Evolutionary conservation across 2,113 vertebrate species (phyloP), one percentile per base, ranked within the genome.

Genomic region (Paralichthys olivaceus): DNA sequence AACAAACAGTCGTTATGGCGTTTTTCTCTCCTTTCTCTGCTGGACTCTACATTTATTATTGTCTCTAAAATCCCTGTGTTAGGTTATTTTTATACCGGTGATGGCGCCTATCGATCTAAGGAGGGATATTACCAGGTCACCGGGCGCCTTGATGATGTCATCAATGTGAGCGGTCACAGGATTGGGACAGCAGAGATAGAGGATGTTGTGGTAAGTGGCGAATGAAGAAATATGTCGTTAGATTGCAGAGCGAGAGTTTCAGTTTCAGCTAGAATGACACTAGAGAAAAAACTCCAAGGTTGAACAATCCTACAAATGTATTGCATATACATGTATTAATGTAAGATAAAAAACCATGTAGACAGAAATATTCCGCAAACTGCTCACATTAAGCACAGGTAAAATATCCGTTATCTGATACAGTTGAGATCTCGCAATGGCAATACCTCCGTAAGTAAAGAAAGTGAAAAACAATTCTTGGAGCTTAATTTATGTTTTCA

Each of bases 51-150:
- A 49, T 37, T 19, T 40, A 2, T 28, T 14, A 11, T 12, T n/a
- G 9, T 49, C 22, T 49, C 25, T 37, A 12, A 61, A 57, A 51
- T 45, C 3, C 37, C 37, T 40, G 23, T 19, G 5, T 56, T 15
- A 94, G 92, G 90, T 60, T 87, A 93, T 40, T 96, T 93, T 76
- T 95, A 94, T 65, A 96, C 94, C 0, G 94, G 95, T 1, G 95
- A 96, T 26, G 95, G 95, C 0, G 94, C 43, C 0, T 86, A 91
- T 81, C 84, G 93, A 47, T 93, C 93, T 25, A 79, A 84, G 11
- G 85, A 95, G 49, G 95, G 95, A 6, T 94, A 95, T 71, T 95
- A 96, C 75, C 94, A 95, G 85, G 92, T 96, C 76, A 94, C 93
- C 17, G 95, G 95, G 32, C 92, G 93, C 32, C 92, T 96, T 8